Evolutionary conservation across 2,797 vertebrate genomes (phyloP).

Genomic region (Leuciscus waleckii): DNA sequence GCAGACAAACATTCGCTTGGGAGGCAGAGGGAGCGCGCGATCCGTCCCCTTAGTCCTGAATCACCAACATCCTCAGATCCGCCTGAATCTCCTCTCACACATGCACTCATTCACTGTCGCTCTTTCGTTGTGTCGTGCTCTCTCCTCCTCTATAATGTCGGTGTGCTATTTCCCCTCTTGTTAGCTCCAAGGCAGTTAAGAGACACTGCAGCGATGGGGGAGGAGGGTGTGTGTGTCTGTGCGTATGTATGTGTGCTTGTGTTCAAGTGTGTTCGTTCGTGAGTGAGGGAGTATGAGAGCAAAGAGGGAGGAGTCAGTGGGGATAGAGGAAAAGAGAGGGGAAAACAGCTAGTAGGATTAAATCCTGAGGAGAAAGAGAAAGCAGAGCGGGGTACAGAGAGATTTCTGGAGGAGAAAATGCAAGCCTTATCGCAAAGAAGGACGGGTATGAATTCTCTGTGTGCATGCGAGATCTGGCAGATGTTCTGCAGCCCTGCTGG

Average conservation of each 20-base stretch:
- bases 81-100: conserved; percentile 55
- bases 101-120: conserved; percentile 40
- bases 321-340: conserved; percentile 56
- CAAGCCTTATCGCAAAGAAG: background rate
- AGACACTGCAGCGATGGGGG: conserved; percentile 87
- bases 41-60: conserved; percentile 70
- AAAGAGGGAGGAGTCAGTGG: conserved; percentile 61
- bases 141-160: conserved; percentile 74
- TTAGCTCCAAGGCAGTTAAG: conserved; percentile 83
- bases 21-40: conserved; percentile 72
- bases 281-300: conserved; percentile 52
- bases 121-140: conserved; percentile 59
- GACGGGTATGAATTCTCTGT: conserved; percentile 15
- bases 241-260: conserved; percentile 63
- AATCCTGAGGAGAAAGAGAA: conserved; percentile 54
- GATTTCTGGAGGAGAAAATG: conserved; percentile 4
- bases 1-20: conserved; percentile 66
- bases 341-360: conserved; percentile 59
- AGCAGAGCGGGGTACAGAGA: background rate
- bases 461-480: conserved; percentile 39
- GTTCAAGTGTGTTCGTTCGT: conserved; percentile 45
- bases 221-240: conserved; percentile 79
- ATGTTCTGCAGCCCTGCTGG: conserved; percentile 44
- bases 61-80: conserved; percentile 70
- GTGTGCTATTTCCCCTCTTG: conserved; percentile 81